Base-by-base conservation (phyloP, 2,797 vertebrate genomes). In the Potorous gilbertii region DNA sequence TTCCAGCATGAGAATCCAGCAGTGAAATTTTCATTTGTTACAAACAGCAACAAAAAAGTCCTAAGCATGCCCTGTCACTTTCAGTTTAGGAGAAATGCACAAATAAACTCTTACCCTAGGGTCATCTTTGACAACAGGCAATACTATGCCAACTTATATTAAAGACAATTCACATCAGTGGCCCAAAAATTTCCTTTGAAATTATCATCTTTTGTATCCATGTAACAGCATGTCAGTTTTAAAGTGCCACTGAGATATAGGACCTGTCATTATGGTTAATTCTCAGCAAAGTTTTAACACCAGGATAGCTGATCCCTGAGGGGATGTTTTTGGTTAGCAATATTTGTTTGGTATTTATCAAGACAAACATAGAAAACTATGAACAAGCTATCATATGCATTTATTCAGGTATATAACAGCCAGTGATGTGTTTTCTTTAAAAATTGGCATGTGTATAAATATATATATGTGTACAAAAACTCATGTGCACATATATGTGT, bases 121-220 rank as follows among this genome's bases (percentile, higher is more conserved):
- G 99, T 99, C 98, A 99, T 98, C 98, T 98, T 98, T 99, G 98
- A 99, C 99, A 99, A 99, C 97, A 98, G 98, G 98, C 98, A 98
- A 99, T 98, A 98, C 97, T 95, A 98, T 99, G 99, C 99, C 99
- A 99, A 97, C 98, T 99, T 99, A 98, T 98, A 99, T 99, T 99
- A 99, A 99, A 98, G 98, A 97, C 98, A 98, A 98, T 98, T 99
- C 98, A 93, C 99, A 99, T 99, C 99, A 99, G 97, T 99, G 99
- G 98, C 99, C 99, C 98, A 94, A 99, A 99, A 99, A 99, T 99
- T 99, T 99, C 99, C 98, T 98, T 99, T 99, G 99, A 99, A 99
- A 99, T 99, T 99, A 99, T 97, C 98, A 98, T 99, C 99, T 99
- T 99, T 99, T 98, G 97, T 98, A 98, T 98, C 97, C 96, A 97